Percentiles rank a stretch among this genome's conserved stretches.
These are phyloP conservation scores for Thaleichthys pacificus DNA, from an alignment of 2,797 vertebrate species.

Conservation along the genomic window DNA sequence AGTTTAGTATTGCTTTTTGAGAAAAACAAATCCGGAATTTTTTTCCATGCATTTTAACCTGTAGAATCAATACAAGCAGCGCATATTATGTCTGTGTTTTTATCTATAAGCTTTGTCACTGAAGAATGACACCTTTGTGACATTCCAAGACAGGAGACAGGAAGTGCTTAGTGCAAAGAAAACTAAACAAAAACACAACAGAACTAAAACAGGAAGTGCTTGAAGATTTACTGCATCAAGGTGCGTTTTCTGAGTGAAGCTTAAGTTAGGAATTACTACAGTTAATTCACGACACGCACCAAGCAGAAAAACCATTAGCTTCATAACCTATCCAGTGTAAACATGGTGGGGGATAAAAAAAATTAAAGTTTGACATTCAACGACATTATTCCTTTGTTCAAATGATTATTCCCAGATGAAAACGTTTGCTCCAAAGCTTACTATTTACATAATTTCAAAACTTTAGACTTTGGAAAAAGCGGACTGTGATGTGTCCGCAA, in stretches of 20 bases:
- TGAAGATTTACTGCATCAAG: constrained; percentile 19
- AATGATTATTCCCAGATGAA: constrained; percentile 10
- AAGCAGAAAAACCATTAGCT: constrained; percentile 23
- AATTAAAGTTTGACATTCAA: not conserved
- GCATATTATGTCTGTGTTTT: not conserved
- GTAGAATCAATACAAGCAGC: not conserved
- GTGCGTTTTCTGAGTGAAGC: constrained; percentile 1
- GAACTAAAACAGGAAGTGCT: constrained; percentile 27
- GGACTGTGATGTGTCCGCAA: constrained; percentile 56
- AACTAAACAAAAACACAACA: not conserved
- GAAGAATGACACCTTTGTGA: constrained; percentile 32
- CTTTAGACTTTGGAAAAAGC: constrained; percentile 65
- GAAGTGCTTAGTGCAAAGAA: constrained; percentile 22
- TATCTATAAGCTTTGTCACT: constrained; percentile 34
- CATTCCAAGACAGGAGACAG: constrained; percentile 38
- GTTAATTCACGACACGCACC: not conserved
- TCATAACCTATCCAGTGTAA: constrained; percentile 20
- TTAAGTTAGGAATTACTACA: not conserved
- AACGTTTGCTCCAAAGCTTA: constrained; percentile 18
- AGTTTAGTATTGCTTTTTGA: not conserved
- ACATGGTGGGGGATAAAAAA: constrained; percentile 13
- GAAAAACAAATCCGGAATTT: not conserved
- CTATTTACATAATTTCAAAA: constrained; percentile 55
- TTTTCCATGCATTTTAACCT: not conserved
- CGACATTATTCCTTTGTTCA: constrained; percentile 5